Evolutionary conservation across 2,888 invertebrate genomes (phyloP).

Genomic region (Thysanoteuthis rhombus): DNA sequence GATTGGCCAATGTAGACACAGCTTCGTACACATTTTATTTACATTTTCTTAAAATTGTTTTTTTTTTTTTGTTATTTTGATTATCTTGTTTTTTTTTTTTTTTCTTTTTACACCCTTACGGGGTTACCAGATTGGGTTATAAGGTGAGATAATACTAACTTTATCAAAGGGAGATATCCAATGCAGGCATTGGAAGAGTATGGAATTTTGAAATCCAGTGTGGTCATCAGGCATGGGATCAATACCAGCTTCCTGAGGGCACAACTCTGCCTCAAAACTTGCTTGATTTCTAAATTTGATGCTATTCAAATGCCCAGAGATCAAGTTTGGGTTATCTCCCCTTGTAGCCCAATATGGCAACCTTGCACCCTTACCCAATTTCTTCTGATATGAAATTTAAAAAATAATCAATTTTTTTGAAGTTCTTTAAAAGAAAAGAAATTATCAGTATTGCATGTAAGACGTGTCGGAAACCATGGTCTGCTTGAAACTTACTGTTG

Average conservation of each 20-base stretch:
- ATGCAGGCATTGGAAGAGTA: no score
- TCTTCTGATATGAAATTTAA: not conserved
- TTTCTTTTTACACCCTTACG: not conserved
- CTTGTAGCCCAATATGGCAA: no score
- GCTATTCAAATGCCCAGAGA: no score
- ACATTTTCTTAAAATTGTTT: not conserved
- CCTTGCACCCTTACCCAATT: not conserved
- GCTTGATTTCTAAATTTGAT: no score
- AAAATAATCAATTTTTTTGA: not conserved
- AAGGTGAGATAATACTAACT: no score
- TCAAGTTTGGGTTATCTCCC: no score
- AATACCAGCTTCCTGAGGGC: no score
- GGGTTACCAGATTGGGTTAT: no score
- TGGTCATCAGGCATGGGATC: no score
- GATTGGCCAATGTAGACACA: conserved; percentile 12
- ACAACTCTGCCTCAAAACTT: no score
- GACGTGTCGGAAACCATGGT: not conserved
- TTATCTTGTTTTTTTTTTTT: conserved; percentile 12
- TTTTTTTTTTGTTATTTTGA: not conserved
- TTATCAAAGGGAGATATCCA: no score
- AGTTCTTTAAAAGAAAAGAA: not conserved
- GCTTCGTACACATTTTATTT: conserved; percentile 12
- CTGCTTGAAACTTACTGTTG: conserved; percentile 12
- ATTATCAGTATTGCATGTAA: not conserved
- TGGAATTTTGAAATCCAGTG: no score